Evolutionary conservation across 2,113 vertebrate genomes (phyloP).

Genomic region (Falcunculus frontatus): DNA sequence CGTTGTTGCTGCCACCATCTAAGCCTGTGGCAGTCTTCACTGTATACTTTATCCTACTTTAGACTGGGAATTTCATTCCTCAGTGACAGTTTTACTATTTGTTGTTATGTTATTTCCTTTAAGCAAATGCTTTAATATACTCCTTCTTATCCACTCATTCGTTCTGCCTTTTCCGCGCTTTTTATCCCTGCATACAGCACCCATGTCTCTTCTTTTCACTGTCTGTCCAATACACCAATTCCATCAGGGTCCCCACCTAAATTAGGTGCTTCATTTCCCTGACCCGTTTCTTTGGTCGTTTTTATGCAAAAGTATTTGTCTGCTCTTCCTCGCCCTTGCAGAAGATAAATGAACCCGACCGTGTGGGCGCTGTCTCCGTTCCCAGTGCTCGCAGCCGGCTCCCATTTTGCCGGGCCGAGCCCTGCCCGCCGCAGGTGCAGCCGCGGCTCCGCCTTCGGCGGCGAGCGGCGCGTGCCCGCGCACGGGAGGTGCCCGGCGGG

Average conservation of each 20-base stretch:
- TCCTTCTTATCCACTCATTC: background rate
- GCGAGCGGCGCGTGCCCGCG: too few relatives aligned
- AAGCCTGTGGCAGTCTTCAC: background rate
- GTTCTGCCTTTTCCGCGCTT: background rate
- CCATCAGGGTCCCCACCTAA: background rate
- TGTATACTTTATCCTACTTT: background rate
- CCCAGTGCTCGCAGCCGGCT: rapidly evolving
- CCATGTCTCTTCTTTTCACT: background rate
- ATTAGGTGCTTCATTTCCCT: background rate
- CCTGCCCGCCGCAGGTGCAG: rapidly evolving
- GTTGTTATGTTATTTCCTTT: background rate
- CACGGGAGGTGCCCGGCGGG: too few relatives aligned
- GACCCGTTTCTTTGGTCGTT: background rate
- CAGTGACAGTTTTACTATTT: background rate
- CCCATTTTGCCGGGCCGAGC: rapidly evolving
- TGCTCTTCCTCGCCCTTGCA: rapidly evolving
- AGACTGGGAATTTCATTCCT: background rate
- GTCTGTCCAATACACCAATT: background rate
- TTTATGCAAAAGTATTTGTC: background rate
- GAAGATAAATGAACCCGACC: rapidly evolving
- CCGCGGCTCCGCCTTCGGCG: background rate
- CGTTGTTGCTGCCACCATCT: background rate
- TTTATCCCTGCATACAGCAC: background rate
- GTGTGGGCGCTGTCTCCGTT: rapidly evolving
- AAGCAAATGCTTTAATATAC: background rate